These are phyloP conservation scores for Enteromius paludinosus DNA, from an alignment of 2,797 vertebrate species.

Conservation along the genomic window DNA sequence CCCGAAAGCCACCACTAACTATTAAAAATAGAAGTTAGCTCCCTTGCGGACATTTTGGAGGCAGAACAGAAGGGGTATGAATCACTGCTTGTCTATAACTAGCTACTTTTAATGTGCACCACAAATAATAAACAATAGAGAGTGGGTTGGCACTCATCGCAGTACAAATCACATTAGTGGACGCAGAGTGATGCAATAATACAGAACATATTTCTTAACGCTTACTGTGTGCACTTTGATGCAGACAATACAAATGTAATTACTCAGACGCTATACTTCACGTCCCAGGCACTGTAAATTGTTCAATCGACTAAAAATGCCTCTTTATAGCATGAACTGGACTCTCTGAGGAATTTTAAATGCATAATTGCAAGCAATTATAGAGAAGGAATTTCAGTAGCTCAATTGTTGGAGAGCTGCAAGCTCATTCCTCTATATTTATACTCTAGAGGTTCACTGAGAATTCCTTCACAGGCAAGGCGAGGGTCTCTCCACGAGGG, in stretches of 20 bases:
- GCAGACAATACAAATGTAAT: slow-evolving; percentile 33
- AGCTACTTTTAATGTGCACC: slow-evolving; percentile 31
- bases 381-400: slow-evolving; percentile 61
- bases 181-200: slow-evolving; percentile 43
- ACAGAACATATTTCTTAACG: slow-evolving; percentile 22
- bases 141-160: slow-evolving; percentile 24
- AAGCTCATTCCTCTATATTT: slow-evolving; percentile 64
- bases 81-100: slow-evolving; percentile 33
- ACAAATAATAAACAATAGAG: slow-evolving; percentile 48
- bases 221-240: slow-evolving; percentile 6
- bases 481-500: slow-evolving; percentile 67
- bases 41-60: slow-evolving; percentile 24
- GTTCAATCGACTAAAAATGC: slow-evolving; percentile 33
- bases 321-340: slow-evolving; percentile 33
- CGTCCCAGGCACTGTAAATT: slow-evolving; percentile 17
- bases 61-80: slow-evolving; percentile 27
- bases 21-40: slow-evolving; percentile 31
- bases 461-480: slow-evolving; percentile 44
- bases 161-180: slow-evolving; percentile 48
- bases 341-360: slow-evolving; percentile 63
- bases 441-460: slow-evolving; percentile 62
- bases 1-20: slow-evolving; percentile 26
- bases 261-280: slow-evolving; percentile 18
- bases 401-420: slow-evolving; percentile 60
- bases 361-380: slow-evolving; percentile 67